Base-by-base conservation (phyloP, 1,140 invertebrate species). In the Scaptomyza montana region DNA sequence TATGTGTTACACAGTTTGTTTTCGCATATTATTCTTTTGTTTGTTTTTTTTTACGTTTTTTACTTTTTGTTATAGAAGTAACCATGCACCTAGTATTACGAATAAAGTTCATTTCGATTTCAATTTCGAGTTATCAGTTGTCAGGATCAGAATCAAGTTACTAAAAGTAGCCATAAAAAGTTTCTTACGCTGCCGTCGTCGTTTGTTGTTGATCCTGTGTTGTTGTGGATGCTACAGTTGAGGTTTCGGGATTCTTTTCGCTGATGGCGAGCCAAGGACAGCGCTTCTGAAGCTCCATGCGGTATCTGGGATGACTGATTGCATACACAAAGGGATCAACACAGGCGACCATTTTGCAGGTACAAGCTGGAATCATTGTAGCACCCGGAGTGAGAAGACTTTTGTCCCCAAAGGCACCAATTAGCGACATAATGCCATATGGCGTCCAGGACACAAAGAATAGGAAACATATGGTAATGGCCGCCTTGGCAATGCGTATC, bases 271-370 rank as follows among this genome's bases (percentile, higher is more conserved):
- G 89, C 94, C 94, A 95, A 21, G 94, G 94, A 28, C 95, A 85
- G 50, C 93, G 92, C 69, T 95, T 95, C 72, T 94, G 93, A 21
- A 95, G 91, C 78, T 95, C 94, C 67, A 94, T 70, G 69, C 94
- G 95, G 93, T 97, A 98, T 93, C 94, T 95, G n/a, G 97, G 97
- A 93, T 98, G 97, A 89, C 96, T 97, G 65, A 97, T 97, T 9
- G 96, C 97, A 82, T 97, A 97, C 4, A 97, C 95, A 85, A 96
- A 97, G 0, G 97, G 97, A 92, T 98, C 97, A 57, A 98, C 93
- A 92, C 96, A 97, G 21, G 97, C 96, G 1, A 97, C 96, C 46
- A 94, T 93, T 93, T 98, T 98, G 92, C 96, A 97, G 13, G 95
- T 93, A 55, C 95, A 95, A 1, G 97, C 97, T 21, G 97, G 97